Base-by-base conservation (phyloP, 2,113 vertebrate species). In the Nothobranchius kuhntae region DNA sequence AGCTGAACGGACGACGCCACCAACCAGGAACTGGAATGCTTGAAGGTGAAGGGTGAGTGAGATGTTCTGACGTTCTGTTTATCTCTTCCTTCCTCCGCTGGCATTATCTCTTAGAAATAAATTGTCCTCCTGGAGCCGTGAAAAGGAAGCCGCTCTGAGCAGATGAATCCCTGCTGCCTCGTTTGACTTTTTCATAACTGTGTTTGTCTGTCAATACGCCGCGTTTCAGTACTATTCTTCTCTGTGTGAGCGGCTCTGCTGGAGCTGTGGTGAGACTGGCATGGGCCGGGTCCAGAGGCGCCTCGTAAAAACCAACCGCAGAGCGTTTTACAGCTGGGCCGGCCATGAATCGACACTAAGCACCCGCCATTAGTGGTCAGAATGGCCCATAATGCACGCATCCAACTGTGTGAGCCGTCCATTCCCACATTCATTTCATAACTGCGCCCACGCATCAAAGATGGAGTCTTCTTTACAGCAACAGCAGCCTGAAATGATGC, bases 221-320 rank as follows among this genome's bases (percentile, higher is more conserved):
- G 30, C 30, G 1, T 30, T 30, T 30, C 30, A 46, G 44, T 53
- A 50, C 80, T 65, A 77, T n/a, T 53, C 30, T 64, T 59, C 24
- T 17, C 48, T 56, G 24, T 66, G 3, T 42, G 4, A 68, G 72
- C 54, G 53, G 67, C 47, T 59, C 68, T 75, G 83, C 62, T 59
- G 76, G 55, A 14, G 67, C 47, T 59, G 64, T 66, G 77, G 79
- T 78, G 65, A 79, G 48, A 15, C 38, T 80, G 71, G 57, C 59
- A 55, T 78, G 70, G 56, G 47, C 48, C 42, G 9, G 30, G 68
- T 68, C 81, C 71, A 80, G 65, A 71, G 45, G 14, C 45, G 47
- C 70, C 77, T 86, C 81, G 69, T 86, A 68, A 78, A 71, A 75
- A 61, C 17, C 26, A 52, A 79, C 77, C 75, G 45, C 69, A 74